Conservation (phyloP, 2,888 invertebrate genomes). For the Archips crataeganus region DNA sequence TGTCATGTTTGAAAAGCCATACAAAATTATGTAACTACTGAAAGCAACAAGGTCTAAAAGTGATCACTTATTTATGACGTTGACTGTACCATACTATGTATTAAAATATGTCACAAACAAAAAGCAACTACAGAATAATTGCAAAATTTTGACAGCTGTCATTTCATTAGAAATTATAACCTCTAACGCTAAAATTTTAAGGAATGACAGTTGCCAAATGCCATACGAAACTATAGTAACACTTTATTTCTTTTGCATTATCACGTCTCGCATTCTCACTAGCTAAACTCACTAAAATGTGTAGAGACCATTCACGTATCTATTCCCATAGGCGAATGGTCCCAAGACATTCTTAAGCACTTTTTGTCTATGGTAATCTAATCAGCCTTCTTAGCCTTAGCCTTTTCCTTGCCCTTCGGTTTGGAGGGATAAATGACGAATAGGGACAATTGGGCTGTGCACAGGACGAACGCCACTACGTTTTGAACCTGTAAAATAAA, state of each 20-base stretch:
- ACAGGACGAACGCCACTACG: slow-evolving; percentile 86
- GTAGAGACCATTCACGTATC: not conserved
- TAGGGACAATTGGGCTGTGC: slow-evolving; percentile 87
- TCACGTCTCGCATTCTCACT: slow-evolving; percentile 4
- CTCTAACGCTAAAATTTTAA: not conserved
- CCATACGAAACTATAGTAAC: not conserved
- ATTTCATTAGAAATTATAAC: not conserved
- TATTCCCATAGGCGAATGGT: not conserved
- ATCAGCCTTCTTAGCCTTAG: slow-evolving; percentile 72
- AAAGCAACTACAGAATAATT: not conserved
- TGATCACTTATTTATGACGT: too few relatives aligned
- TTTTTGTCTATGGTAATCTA: slow-evolving; percentile 48
- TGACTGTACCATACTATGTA: too few relatives aligned
- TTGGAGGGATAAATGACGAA: slow-evolving; percentile 89
- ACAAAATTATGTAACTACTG: too few relatives aligned
- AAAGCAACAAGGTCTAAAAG: too few relatives aligned
- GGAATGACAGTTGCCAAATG: not conserved
- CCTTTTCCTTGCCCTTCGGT: slow-evolving; percentile 63
- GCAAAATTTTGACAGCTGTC: slow-evolving; percentile 9
- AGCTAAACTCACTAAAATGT: not conserved
- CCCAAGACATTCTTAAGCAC: not conserved
- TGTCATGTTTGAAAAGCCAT: too few relatives aligned
- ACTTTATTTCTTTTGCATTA: not conserved
- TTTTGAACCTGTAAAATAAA: slow-evolving; percentile 89
- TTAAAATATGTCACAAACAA: not conserved